Evolutionary conservation across 2,888 invertebrate genomes (phyloP), one percentile per base, ranked within the genome.

Genomic region (Chrysodeixis includens): DNA sequence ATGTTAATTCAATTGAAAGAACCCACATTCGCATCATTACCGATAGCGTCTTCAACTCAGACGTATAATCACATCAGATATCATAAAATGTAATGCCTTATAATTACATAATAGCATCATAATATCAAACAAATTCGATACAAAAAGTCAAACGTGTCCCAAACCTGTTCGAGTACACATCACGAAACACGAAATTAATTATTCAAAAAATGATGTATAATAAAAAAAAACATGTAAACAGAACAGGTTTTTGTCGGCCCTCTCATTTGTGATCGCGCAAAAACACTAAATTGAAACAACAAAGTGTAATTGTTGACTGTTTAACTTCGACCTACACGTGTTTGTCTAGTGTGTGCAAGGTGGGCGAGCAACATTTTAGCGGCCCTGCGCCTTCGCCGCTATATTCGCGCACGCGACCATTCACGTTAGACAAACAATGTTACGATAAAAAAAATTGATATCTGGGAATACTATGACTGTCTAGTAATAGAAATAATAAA

Each of bases 381-480:
- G 46, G 32, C 60, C 55, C 71, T 4, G 53, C 20, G 52, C 30
- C 3, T 18, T 7, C 59, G 44, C 74, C 54, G 32, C 53, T 51
- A 54, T 49, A 49, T 70, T 57, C 26, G 57, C 62, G 67, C 75
- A 74, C 71, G 75, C 59, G 75, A 75, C 71, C 55, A 35, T 67
- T 52, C 71, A 71, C 75, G 71, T 74, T 74, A 66, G 51, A 16
- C 59, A 62, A 51, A 66, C 66, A 35, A n/a, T 62, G 66, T 70
- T 74, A 66, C 75, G 70, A 73, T 74, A 66, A 51, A 58, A 56
- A 59, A 53, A 66, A 74, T 73, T 35, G 35, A 7, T 73, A 74
- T 10, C 20, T 10, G 10, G 46, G 8, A 49, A 10, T 49, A 40
- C 4, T 20, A 26, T 26, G 2, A 26, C 26, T 6, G 6, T 2